phyloP scores from a whole-genome alignment of 2,113 vertebrate species.

The Ploceus nigricollis region DNA sequence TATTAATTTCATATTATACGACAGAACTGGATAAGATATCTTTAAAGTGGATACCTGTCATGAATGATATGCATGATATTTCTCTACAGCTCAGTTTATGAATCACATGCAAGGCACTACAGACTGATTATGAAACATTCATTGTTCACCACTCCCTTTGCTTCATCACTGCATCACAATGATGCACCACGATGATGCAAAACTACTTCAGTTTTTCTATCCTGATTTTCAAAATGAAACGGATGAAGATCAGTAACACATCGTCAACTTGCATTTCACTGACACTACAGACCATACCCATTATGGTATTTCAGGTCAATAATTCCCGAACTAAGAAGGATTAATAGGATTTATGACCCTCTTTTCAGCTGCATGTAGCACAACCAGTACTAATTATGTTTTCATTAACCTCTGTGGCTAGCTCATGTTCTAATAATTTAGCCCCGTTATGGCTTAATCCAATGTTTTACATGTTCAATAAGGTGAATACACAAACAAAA shows the following conservation, averaged over 20 bases:
- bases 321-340: conserved; percentile 67
- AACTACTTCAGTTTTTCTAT: not conserved
- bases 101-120: not conserved
- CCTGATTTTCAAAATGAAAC: not conserved
- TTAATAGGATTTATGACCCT: conserved; percentile 71
- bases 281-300: conserved; percentile 31
- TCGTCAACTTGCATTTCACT: not conserved
- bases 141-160: not conserved
- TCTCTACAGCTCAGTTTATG: not conserved
- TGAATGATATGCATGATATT: not conserved
- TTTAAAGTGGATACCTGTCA: not conserved
- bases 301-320: conserved; percentile 71
- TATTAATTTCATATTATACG: not conserved
- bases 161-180: not conserved
- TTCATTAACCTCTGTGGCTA: conserved; percentile 74
- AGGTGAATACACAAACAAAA: conserved; percentile 61
- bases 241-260: not conserved
- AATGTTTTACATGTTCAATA: conserved; percentile 66
- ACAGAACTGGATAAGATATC: not conserved
- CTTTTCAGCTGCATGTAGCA: conserved; percentile 69
- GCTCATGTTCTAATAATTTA: conserved; percentile 73
- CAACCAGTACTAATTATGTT: conserved; percentile 72
- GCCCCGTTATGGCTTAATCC: conserved; percentile 57
- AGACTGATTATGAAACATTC: not conserved
- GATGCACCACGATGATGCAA: not conserved